Evolutionary conservation across 2,888 invertebrate species (phyloP).

Genomic region (Melanargia galathea): DNA sequence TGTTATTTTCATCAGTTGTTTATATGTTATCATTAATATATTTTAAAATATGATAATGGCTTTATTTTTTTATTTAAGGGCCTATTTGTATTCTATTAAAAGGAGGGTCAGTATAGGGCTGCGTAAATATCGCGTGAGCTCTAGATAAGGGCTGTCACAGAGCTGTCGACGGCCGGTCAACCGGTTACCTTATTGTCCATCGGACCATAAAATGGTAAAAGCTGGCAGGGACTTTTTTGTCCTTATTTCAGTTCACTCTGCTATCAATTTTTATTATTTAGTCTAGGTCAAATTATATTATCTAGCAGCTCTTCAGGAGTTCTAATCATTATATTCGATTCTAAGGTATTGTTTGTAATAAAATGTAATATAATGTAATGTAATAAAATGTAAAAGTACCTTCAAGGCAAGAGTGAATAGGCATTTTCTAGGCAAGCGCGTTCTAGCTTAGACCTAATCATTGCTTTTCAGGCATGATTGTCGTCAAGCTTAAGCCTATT

Average conservation of each 20-base stretch:
- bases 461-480: too few relatives aligned
- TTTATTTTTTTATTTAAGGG: constrained; percentile 1
- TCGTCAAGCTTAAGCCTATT: too few relatives aligned
- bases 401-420: too few relatives aligned
- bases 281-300: neutral
- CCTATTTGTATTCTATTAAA: neutral
- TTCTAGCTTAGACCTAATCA: too few relatives aligned
- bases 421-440: too few relatives aligned
- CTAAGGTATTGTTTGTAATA: too few relatives aligned
- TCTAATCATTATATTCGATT: neutral
- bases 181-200: constrained; percentile 76
- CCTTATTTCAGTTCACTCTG: constrained; percentile 26
- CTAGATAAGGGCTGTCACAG: constrained; percentile 76
- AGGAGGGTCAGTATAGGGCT: constrained; percentile 36
- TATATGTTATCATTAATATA: too few relatives aligned
- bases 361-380: too few relatives aligned
- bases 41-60: neutral
- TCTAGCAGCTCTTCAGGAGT: too few relatives aligned
- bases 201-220: constrained; percentile 60
- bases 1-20: too few relatives aligned
- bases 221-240: constrained; percentile 35
- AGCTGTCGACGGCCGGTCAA: constrained; percentile 69
- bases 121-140: constrained; percentile 68
- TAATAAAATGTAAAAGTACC: too few relatives aligned
- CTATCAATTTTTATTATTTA: constrained; percentile 45